These are phyloP conservation scores for Nephrotoma guestfalica DNA, from an alignment of 2,888 invertebrate species.

Conservation along the genomic window DNA sequence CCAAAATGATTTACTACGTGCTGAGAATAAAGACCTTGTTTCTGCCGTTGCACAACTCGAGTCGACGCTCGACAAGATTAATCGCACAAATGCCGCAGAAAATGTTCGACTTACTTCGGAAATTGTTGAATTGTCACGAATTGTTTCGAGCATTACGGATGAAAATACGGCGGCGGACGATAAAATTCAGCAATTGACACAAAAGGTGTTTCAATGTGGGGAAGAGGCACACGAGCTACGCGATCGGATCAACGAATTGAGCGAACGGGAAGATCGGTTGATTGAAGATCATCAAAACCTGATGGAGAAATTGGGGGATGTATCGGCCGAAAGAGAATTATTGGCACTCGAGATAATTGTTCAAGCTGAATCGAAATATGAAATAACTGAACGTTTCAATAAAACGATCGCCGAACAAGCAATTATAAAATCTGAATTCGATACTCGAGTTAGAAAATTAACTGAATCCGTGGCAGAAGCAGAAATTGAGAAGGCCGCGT, in stretches of 20 bases:
- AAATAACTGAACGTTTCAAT: constrained; percentile 17
- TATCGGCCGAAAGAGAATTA: constrained; percentile 1
- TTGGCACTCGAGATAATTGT: neutral
- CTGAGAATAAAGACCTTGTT: neutral
- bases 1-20: neutral
- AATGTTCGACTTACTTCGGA: neutral
- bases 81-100: neutral
- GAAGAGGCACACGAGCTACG: neutral
- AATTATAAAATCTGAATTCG: neutral
- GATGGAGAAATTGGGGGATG: neutral
- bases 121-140: neutral
- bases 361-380: neutral
- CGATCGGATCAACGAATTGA: neutral
- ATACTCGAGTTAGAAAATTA: neutral
- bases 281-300: neutral
- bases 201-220: neutral
- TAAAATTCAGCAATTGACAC: neutral
- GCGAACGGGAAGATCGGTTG: neutral
- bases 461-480: neutral
- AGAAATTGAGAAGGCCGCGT: neutral
- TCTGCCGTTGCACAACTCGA: neutral
- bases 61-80: neutral
- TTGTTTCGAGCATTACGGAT: neutral
- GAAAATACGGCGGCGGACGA: neutral
- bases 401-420: constrained; percentile 8